phyloP scores from a whole-genome alignment of 2,888 invertebrate genomes.

The Ariolimax columbianus region DNA sequence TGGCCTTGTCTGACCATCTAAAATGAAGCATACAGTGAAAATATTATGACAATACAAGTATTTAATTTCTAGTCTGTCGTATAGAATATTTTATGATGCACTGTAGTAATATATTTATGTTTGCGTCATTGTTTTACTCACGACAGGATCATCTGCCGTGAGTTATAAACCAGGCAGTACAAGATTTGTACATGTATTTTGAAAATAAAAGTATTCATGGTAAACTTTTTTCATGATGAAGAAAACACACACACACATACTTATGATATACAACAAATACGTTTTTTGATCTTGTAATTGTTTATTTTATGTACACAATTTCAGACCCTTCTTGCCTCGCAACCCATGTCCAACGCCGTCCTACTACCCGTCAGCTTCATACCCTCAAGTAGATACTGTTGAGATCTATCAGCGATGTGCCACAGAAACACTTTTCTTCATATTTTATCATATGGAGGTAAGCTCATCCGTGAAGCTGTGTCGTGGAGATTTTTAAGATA shows the following conservation, averaged over 20 bases:
- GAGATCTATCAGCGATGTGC: constrained; percentile 99
- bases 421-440: constrained; percentile 99
- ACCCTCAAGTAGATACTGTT: constrained; percentile 95
- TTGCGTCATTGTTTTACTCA: too few relatives aligned
- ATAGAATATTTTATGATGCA: too few relatives aligned
- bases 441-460: constrained; percentile 99
- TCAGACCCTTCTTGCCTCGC: constrained; percentile 90
- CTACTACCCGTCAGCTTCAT: constrained; percentile 95
- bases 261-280: background rate
- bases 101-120: too few relatives aligned
- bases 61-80: too few relatives aligned
- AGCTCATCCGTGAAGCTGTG: too few relatives aligned
- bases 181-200: too few relatives aligned
- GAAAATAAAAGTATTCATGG: background rate
- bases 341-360: constrained; percentile 93
- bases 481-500: too few relatives aligned
- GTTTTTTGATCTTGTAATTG: background rate
- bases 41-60: too few relatives aligned
- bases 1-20: too few relatives aligned
- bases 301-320: constrained; percentile 45
- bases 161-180: too few relatives aligned
- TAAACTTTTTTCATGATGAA: background rate
- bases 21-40: too few relatives aligned
- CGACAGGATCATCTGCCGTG: background rate
- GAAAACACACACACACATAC: background rate